Base-by-base conservation (phyloP, 2,797 vertebrate genomes). In the Galaxias olidus region DNA sequence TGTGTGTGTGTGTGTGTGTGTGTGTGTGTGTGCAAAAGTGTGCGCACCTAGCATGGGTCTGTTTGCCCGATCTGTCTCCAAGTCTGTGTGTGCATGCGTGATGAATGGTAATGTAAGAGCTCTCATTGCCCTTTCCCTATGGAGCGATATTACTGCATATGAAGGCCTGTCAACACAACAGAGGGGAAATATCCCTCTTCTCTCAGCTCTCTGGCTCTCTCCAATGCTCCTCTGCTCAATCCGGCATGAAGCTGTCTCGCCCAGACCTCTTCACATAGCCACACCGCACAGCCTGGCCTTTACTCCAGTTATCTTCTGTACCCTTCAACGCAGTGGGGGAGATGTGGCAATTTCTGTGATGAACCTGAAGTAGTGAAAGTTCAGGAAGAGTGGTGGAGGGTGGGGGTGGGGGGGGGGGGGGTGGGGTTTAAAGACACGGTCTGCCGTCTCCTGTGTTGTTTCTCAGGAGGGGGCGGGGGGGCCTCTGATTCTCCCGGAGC, bases 151-250 rank as follows among this genome's bases (percentile, higher is more conserved):
- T 62, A 59, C 67, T 49, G 64, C 50, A 71, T 75, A 62, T 63
- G 65, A 73, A 80, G 70, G 49, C 68, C 68, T 81, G 73, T 76
- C 77, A 80, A 69, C 53, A 67, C 54, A 52, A 64, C 56, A 65
- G 53, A 46, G 56, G 61, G 62, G 72, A 63, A 66, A 67, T 17
- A 74, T 71, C 59, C 15, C 20, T 73, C 55, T 59, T 68, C 52
- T 50, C 57, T 64, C 50, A 43, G 57, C 30, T n/a, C n/a, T n/a
- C 48, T 55, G 8, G 17, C 43, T 42, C 50, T n/a, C 60, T 53
- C 57, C 65, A 59, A 63, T 71, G 65, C 55, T 56, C 61, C 15
- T 43, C 30, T 3, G 30, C 49, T 51, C 30, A 7, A 17, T 4
- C 30, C 20, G 14, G 47, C n/a, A 61, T 50, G 49, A 18, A 51